These are phyloP conservation scores for Phoenicopterus ruber DNA, from an alignment of 2,113 vertebrate species.

Conservation along the genomic window DNA sequence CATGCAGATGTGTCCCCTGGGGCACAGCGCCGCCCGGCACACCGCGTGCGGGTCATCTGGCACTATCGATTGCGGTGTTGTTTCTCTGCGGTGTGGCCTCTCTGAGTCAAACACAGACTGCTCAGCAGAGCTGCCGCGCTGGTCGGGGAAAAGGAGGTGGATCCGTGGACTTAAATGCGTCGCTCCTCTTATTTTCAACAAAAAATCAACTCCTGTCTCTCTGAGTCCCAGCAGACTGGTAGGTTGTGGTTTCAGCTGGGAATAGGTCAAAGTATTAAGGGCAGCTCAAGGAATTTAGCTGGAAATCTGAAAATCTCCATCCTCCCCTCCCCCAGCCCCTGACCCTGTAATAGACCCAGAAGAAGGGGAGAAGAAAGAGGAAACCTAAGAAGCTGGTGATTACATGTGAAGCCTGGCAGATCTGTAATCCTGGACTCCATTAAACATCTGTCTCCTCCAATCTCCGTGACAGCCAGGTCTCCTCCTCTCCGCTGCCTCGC, in stretches of 20 bases:
- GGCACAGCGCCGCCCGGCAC: background rate
- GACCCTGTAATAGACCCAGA: constrained; percentile 9
- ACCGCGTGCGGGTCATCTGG: background rate
- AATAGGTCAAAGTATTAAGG: constrained; percentile 6
- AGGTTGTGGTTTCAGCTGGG: background rate
- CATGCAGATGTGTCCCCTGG: background rate
- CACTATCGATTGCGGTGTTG: background rate
- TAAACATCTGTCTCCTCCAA: constrained; percentile 65
- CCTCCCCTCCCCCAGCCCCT: background rate
- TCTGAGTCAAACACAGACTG: background rate
- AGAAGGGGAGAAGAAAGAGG: background rate
- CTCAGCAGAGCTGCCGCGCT: background rate
- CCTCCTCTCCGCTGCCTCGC: background rate
- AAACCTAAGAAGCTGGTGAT: constrained; percentile 44
- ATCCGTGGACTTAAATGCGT: background rate
- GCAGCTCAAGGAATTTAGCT: constrained; percentile 18
- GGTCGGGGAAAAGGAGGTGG: background rate
- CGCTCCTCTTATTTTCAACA: background rate
- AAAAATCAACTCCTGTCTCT: background rate
- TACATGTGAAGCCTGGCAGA: constrained; percentile 20
- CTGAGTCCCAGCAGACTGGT: background rate
- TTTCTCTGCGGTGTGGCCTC: background rate
- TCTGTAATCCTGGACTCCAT: constrained; percentile 50
- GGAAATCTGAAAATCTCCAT: constrained; percentile 23
- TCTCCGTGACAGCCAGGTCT: constrained; percentile 30